Conservation (phyloP, 2,113 vertebrate species). For the chimpanzee (Pan troglodytes) region NHGRI_mPanTro3-v2.1_pri NC_072421.2:46720001-46720500, state of each 20-base stretch:
- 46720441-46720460: background rate
- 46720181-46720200: background rate
- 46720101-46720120: background rate
- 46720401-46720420: background rate
- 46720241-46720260: background rate
- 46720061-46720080: background rate
- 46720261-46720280: background rate
- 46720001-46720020: background rate
- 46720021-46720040: constrained; percentile 1
- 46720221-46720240: background rate
- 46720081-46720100: background rate
- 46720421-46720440: background rate
- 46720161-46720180: background rate
- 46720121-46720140: background rate
- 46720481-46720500: background rate
- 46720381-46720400: background rate
- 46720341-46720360: background rate
- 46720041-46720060: background rate
- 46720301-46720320: background rate
- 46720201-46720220: background rate
- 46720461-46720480: background rate
- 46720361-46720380: background rate
- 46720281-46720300: background rate
- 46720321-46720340: background rate
- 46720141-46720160: background rate